Evolutionary conservation across 2,113 vertebrate species (phyloP).

Genomic region (Rhinoderma darwinii): DNA sequence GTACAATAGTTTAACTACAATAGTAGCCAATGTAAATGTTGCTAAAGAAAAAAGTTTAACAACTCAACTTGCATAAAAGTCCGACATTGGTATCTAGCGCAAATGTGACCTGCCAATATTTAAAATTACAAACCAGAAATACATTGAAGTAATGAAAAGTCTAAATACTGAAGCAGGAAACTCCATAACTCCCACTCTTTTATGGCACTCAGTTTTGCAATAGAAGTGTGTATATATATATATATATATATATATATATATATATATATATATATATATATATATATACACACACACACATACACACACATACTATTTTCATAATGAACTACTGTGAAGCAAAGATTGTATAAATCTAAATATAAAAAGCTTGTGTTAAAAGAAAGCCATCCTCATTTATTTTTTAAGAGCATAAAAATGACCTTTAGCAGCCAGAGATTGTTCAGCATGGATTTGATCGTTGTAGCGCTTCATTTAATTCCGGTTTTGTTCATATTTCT

Average conservation of each 20-base stretch:
- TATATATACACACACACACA: no score
- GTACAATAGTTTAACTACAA: no score
- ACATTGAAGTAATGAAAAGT: not conserved
- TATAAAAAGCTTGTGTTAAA: not conserved
- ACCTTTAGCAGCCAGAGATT: slow-evolving; percentile 25
- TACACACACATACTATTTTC: not conserved
- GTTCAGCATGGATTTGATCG: slow-evolving; percentile 24
- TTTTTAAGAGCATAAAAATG: slow-evolving; percentile 16
- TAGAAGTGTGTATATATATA: no score
- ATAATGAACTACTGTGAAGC: not conserved
- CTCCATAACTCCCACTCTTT: not conserved
- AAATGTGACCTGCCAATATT: not conserved
- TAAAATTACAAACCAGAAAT: not conserved
- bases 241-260: no score
- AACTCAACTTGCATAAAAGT: no score
- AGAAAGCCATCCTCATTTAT: not conserved
- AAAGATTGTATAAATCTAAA: not conserved
- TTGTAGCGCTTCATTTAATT: slow-evolving; percentile 23
- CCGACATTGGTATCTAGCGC: not conserved
- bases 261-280: no score
- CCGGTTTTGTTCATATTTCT: slow-evolving; percentile 32
- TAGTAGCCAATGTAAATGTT: not conserved
- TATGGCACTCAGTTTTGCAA: not conserved
- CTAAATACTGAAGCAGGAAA: not conserved
- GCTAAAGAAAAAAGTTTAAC: not conserved